Evolutionary conservation across 1,140 invertebrate genomes (phyloP), one percentile per base, ranked within the genome.

Genomic region (Danaus plexippus): DNA sequence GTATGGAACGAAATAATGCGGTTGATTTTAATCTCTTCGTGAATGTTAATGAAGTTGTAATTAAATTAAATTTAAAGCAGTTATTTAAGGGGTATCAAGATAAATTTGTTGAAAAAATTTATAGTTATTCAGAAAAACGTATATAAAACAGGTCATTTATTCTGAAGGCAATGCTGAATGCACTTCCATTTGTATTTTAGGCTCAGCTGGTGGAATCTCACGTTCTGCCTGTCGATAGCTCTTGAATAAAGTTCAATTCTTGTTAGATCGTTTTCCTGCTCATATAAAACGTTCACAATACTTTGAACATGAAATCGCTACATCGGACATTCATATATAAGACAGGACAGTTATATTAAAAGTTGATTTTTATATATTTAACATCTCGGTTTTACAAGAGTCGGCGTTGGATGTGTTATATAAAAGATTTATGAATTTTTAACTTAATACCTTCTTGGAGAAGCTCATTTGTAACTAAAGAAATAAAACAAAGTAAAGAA

Each of bases 401-500:
- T 32, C 22, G 22, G 22, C 22, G 22, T 32, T 32, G 22, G 22
- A 32, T 32, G 22, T 32, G 7, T 32, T 32, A 32, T 8, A 6
- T 32, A 32, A 12, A 32, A 47, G 43, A 43, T 47, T 13, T 47
- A 52, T 52, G 22, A 58, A 61, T 52, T 9, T 55, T 63, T 59
- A 55, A 59, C 49, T 61, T 47, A 40, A 48, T 44, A 45, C 22
- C 47, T 59, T 48, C 50, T 61, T 54, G 63, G 58, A 52, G 47
- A 54, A 47, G 45, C 47, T 59, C 63, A 66, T 62, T 66, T 61
- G 54, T 57, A 55, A 49, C 65, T 65, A 69, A 73, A 64, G 63
- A 70, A 71, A 70, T 71, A 67, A 77, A 77, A 73, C 63, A 58
- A 67, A 69, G 64, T 72, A 77, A 75, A 67, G 73, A 78, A 77